phyloP scores from a whole-genome alignment of 2,113 vertebrate species.

The Grallaria varia region DNA sequence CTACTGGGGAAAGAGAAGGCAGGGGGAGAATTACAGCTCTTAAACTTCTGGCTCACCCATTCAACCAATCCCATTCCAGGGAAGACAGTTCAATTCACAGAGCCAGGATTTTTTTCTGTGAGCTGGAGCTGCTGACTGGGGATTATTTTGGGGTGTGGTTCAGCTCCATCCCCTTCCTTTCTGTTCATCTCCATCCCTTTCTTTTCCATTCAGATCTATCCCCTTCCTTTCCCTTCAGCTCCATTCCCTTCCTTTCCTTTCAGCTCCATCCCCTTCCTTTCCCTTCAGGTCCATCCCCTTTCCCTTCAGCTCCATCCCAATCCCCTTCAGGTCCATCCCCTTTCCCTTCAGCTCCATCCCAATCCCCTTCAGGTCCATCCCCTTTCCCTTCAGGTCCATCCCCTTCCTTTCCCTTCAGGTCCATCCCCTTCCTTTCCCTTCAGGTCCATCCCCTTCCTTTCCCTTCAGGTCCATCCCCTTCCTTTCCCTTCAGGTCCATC shows the following conservation, averaged over 20 bases:
- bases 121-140: neutral
- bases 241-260: neutral
- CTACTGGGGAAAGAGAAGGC: neutral
- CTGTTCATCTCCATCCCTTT: neutral
- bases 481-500: neutral
- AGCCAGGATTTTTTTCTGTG: neutral
- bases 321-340: no score
- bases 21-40: neutral
- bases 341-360: neutral
- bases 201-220: no score
- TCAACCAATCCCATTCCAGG: neutral
- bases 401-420: neutral
- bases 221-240: neutral
- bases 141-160: neutral
- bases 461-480: neutral
- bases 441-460: neutral
- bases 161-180: neutral
- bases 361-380: no score
- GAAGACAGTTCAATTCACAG: neutral
- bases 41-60: neutral
- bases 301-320: neutral
- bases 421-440: neutral
- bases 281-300: no score
- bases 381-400: neutral
- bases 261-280: neutral